These are phyloP conservation scores for Numenius arquata DNA, from an alignment of 2,113 vertebrate genomes.

Conservation along the genomic window DNA sequence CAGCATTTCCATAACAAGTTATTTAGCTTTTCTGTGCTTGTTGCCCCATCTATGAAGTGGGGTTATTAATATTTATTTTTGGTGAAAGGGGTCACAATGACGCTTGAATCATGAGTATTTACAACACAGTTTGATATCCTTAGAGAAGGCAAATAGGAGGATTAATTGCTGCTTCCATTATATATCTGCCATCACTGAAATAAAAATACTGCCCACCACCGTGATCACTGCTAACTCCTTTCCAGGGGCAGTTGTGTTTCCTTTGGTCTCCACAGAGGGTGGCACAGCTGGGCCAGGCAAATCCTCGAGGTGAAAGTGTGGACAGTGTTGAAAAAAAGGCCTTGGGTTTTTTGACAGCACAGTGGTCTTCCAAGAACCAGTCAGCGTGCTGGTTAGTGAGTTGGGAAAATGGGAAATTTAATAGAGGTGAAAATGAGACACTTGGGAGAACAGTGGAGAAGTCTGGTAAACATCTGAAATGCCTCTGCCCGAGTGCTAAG, in stretches of 20 bases:
- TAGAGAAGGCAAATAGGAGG: background rate
- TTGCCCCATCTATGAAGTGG: background rate
- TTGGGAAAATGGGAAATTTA: conserved; percentile 53
- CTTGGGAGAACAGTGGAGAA: conserved; percentile 9
- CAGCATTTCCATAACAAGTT: background rate
- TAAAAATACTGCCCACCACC: background rate
- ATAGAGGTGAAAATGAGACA: conserved; percentile 45
- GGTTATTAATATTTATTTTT: background rate
- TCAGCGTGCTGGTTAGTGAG: background rate
- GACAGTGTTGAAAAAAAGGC: background rate
- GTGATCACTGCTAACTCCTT: background rate
- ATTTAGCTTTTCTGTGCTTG: background rate
- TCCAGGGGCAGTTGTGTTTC: background rate
- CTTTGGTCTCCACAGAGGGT: background rate
- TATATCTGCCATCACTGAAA: background rate
- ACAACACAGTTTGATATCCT: background rate
- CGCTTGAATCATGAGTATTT: conserved; percentile 4
- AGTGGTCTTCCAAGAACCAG: conserved; percentile 19
- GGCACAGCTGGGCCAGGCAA: background rate
- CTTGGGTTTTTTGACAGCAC: background rate
- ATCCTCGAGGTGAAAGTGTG: background rate
- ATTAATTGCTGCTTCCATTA: background rate
- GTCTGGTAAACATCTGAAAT: conserved; percentile 51
- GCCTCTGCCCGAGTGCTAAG: background rate
- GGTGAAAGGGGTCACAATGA: background rate